Base-by-base conservation (phyloP, 2,888 invertebrate species). In the Schizotus pectinicornis region DNA sequence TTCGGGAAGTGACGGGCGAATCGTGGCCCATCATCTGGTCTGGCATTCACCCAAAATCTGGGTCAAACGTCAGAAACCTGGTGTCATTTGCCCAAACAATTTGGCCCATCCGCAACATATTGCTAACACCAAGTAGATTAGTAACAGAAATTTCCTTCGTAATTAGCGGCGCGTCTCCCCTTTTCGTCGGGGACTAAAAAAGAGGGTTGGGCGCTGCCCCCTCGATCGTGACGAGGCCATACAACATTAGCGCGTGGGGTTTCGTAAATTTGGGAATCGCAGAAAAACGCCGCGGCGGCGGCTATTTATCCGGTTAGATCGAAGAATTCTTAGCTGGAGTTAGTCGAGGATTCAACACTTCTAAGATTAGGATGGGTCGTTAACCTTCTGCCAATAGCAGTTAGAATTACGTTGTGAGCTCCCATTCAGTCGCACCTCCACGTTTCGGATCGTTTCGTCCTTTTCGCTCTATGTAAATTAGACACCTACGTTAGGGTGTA, bases 341-440 rank as follows among this genome's bases (percentile, higher is more conserved):
- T 48, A 46, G 38, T 39, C 38, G 52, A 47, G 36, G 65, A 71
- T 70, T 64, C 69, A 72, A 72, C 72, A 71, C 67, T 61, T 72
- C 70, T 69, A 65, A 71, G 69, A 72, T 72, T 72, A 72, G 72
- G 72, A 70, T 68, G 72, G 72, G 72, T 72, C 72, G 72, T 72
- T 72, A 69, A 70, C 72, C 72, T 69, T 67, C 62, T 59, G 61
- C 69, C 66, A 69, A 68, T 69, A 57, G 62, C 45, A 55, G 62
- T 63, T 63, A 61, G 56, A 61, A 63, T 62, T 58, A 63, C 62
- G 64, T 66, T 57, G 52, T 47, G 54, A 59, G 59, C 45, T 46
- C 56, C 61, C 62, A 61, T 65, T 54, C 41, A 51, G 56, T 57
- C 33, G 55, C 13, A 50, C 34, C 38, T 41, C 32, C 22, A n/a